Evolutionary conservation across 2,113 vertebrate genomes (phyloP).

Genomic region (Noturus placidus): DNA sequence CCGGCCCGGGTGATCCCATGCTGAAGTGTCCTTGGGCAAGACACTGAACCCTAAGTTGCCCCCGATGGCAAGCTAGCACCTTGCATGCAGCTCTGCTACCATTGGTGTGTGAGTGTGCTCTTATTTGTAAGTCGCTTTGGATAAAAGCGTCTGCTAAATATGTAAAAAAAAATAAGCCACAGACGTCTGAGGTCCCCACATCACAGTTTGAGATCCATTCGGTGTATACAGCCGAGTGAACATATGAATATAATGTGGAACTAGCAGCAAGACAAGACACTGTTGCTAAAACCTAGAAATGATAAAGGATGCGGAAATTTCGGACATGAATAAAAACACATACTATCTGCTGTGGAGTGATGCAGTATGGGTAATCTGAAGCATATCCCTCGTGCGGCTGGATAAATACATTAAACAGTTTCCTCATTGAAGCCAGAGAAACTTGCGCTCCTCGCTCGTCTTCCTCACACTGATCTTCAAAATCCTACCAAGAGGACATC

Average conservation of each 20-base stretch:
- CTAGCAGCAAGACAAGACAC: neutral
- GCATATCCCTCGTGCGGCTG: slow-evolving; percentile 75
- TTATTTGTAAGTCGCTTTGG: no score
- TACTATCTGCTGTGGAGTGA: slow-evolving; percentile 87
- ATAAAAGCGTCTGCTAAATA: no score
- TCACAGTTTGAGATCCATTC: neutral
- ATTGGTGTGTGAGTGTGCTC: no score
- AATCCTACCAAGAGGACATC: slow-evolving; percentile 2
- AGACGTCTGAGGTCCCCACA: neutral
- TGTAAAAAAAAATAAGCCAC: neutral
- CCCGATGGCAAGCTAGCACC: no score
- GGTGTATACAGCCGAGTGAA: neutral
- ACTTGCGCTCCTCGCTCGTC: slow-evolving; percentile 39
- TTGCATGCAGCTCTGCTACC: no score
- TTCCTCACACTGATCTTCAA: slow-evolving; percentile 45
- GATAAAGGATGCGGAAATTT: neutral
- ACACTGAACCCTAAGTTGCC: no score
- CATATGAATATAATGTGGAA: neutral
- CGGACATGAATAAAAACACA: slow-evolving; percentile 34
- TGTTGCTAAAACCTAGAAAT: neutral
- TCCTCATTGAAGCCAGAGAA: slow-evolving; percentile 43
- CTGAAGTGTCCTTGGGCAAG: no score
- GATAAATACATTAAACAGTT: slow-evolving; percentile 76
- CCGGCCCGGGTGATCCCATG: no score
- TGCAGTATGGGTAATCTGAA: slow-evolving; percentile 76